Base-by-base conservation (phyloP, 2,113 vertebrate genomes). In the Cyphomyrus discorhynchus region DNA sequence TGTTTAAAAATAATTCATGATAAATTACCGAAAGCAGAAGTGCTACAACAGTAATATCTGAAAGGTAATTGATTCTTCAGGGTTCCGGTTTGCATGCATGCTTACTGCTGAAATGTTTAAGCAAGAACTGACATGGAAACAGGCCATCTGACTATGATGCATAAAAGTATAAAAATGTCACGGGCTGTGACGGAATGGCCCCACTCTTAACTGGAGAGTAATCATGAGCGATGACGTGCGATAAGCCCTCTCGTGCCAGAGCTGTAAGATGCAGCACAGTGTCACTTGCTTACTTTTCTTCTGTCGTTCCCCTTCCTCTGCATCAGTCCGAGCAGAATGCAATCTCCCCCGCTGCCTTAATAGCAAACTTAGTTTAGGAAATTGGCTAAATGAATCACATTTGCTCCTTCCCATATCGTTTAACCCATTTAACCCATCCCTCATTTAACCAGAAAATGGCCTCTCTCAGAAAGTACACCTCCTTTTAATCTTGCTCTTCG, bases 141-240 rank as follows among this genome's bases (percentile, higher is more conserved):
- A 56, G 92, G 91, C 31, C 49, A 56, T 10, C 27, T 53, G 85
- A 86, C 91, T n/a, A 87, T 77, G 88, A 86, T 88, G 39, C 27
- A 56, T 56, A 46, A 89, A 7, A 88, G 88, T 80, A 89, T 89
- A 92, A 87, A 50, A 86, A 88, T 91, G 88, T 93, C 89, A 92
- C 90, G n/a, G 56, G 91, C 9, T 35, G 49, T 39, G 88, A 90
- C 49, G 35, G 42, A 90, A 87, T 74, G 85, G 91, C 89, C 89
- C 49, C 27, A 31, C 58, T 45, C 47, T 50, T 39, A 53, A 74
- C 62, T 87, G 58, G 24, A 58, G 89, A 91, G 91, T 93, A 93
- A 91, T 92, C 88, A 91, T 90, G 92, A 93, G 89, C 92, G 92
- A 95, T 94, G 93, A 91, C 91, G 91, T 92, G 90, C 90, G 90